phyloP scores from a whole-genome alignment of 1,140 invertebrate species.

The Mylabris phalerata region DNA sequence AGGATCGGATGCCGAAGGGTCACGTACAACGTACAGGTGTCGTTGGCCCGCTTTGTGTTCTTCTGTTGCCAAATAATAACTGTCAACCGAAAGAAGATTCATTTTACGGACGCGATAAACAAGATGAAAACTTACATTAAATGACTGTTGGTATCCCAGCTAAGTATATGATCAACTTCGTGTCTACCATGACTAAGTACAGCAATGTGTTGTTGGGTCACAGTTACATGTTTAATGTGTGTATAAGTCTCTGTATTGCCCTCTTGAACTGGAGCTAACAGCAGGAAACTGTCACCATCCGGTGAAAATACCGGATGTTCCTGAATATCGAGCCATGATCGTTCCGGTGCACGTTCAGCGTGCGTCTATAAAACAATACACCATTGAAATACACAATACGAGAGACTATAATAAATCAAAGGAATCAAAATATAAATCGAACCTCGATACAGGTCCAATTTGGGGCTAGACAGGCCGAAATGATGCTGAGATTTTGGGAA shows the following conservation, averaged over 20 bases:
- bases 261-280: slow-evolving; percentile 75
- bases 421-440: slow-evolving; percentile 10
- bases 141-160: slow-evolving; percentile 77
- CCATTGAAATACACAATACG: no score
- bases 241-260: slow-evolving; percentile 74
- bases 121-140: slow-evolving; percentile 57
- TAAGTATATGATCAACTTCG: slow-evolving; percentile 76
- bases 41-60: slow-evolving; percentile 74
- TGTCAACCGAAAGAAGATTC: slow-evolving; percentile 30
- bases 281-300: slow-evolving; percentile 76
- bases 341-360: slow-evolving; percentile 69
- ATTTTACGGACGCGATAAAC: no score
- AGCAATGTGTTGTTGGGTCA: slow-evolving; percentile 72
- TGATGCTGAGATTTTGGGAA: slow-evolving; percentile 77
- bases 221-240: slow-evolving; percentile 81
- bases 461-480: slow-evolving; percentile 68
- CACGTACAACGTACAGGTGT: slow-evolving; percentile 73
- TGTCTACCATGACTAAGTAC: slow-evolving; percentile 81
- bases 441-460: slow-evolving; percentile 81
- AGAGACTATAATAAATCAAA: slow-evolving; percentile 13
- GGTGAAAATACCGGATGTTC: slow-evolving; percentile 76
- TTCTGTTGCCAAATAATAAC: slow-evolving; percentile 59
- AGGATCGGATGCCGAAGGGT: slow-evolving; percentile 62
- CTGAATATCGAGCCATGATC: slow-evolving; percentile 78
- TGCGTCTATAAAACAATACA: slow-evolving; percentile 52